Evolutionary conservation across 2,797 vertebrate species (phyloP), one percentile per base, ranked within the genome.

Genomic region (Nannoperca australis): DNA sequence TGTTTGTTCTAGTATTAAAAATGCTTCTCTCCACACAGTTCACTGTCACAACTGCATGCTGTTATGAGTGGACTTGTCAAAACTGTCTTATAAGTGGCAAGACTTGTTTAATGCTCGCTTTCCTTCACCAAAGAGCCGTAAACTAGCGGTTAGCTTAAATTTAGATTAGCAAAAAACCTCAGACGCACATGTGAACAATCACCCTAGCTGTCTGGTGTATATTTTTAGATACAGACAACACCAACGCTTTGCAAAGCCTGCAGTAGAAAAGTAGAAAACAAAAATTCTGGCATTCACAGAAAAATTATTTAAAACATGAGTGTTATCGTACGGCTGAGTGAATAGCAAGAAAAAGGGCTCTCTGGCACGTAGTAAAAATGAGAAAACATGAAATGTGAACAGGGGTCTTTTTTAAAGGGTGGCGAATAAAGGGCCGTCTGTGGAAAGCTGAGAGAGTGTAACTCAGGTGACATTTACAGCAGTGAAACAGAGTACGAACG

Each of bases 401-500:
- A 14, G 54, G 82, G 68, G 67, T 79, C 69, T 83, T 80, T 88
- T 88, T 78, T 81, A 90, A 91, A 89, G 75, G 79, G 54, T 70
- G 68, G 61, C 51, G 70, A 90, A 92, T 94, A 92, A 91, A 91
- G 79, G 73, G 50, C 50, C 73, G 70, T 88, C 84, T 91, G 88
- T 89, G 81, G 76, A 78, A 66, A 76, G 84, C 34, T 70, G 82
- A 70, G 78, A 67, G 90, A 87, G 88, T 79, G 74, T 90, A 91
- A 94, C 83, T 92, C 86, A 85, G 91, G 93, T 94, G 93, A 94
- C 91, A 89, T 96, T 95, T 94, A 95, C 91, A 90, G 90, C 93
- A 77, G 78, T 91, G 84, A 88, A 89, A 89, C 85, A 81, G 80
- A 90, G 89, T 89, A 83, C n/a, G 63, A 79, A 80, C 32, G 32